These are phyloP conservation scores for Dipodomys stephensi DNA, from an alignment of 2,113 vertebrate species.

Conservation along the genomic window DNA sequence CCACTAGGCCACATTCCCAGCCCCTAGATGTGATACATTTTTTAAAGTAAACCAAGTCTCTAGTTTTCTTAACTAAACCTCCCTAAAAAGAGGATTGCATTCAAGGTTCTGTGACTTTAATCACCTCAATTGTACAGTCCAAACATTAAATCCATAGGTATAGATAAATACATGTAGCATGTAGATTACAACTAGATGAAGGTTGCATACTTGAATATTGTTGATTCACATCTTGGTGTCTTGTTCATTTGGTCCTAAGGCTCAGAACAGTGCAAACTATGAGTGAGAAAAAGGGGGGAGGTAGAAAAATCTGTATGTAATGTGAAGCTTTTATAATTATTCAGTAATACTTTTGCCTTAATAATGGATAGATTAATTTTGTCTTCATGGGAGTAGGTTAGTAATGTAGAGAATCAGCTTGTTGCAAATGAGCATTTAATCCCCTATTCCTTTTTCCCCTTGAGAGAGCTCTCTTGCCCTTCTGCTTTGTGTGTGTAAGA, in stretches of 20 bases:
- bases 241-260: background rate
- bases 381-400: background rate
- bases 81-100: background rate
- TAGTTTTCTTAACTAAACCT: background rate
- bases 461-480: background rate
- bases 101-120: slow-evolving; percentile 12
- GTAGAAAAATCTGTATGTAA: background rate
- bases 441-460: no score
- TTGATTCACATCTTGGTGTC: background rate
- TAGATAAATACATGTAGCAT: background rate
- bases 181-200: background rate
- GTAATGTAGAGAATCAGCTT: background rate
- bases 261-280: background rate
- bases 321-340: background rate
- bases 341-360: background rate
- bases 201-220: background rate
- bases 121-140: background rate
- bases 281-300: background rate
- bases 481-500: background rate
- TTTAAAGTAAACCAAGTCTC: background rate
- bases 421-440: background rate
- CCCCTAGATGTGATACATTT: background rate
- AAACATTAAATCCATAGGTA: slow-evolving; percentile 3
- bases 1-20: no score
- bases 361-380: background rate